Base-by-base conservation (phyloP, 2,797 vertebrate genomes). In the Danio albolineatus region DNA sequence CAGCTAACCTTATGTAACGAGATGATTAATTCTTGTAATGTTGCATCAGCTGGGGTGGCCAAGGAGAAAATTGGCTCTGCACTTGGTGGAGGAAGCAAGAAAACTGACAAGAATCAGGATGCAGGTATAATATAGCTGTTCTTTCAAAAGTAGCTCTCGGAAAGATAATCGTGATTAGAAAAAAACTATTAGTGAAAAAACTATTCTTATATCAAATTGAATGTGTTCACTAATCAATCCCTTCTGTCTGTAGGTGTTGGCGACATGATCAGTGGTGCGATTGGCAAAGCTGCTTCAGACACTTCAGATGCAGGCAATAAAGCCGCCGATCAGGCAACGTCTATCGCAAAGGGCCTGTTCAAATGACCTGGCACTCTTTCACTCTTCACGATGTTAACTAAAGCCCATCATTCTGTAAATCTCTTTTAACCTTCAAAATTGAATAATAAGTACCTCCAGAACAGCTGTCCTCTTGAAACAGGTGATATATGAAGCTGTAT, bases 21-120 rank as follows among this genome's bases (percentile, higher is more conserved):
- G 7, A 77, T 48, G 2, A 67, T 59, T 67, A 67, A 67, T 53
- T 48, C 56, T 12, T 36, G 8, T 66, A 14, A 36, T 69, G 41
- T 64, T 74, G 5, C 19, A 7, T 38, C 56, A 90, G 90, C 86
- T 75, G 65, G 0, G 0, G 41, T 71, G 8, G 87, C 83, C 70
- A 89, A 89, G 65, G 13, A 76, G 2, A 83, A 86, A 61, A 17
- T 89, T 13, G 65, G 16, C 2, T 1, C 0, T 2, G 0, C 74
- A 2, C 19, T 84, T 0, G 86, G 76, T 17, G 12, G 19, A 41
- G 73, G 54, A 74, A 67, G 36, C 9, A 16, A 54, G 7, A 62
- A 66, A 36, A 44, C 73, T 14, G 61, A 51, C 2, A 41, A 57
- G 16, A 79, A 81, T 57, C 39, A 13, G 10, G 62, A 3, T 6